phyloP scores from a whole-genome alignment of 2,113 vertebrate species.

The Pachypanchax playfairii region DNA sequence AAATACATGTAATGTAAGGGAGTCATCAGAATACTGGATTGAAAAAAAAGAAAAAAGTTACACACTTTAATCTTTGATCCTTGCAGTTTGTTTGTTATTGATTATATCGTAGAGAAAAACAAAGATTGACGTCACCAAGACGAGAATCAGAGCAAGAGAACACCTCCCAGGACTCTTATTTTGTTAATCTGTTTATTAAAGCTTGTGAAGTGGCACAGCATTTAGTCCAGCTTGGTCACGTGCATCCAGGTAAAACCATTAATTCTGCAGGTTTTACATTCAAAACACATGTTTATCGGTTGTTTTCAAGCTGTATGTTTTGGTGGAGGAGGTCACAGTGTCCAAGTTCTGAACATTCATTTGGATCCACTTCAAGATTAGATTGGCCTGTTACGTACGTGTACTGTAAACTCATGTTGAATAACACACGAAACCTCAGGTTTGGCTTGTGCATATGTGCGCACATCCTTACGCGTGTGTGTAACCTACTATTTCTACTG shows the following conservation, averaged over 20 bases:
- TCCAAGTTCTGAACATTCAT: constrained; percentile 44
- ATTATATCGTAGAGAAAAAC: constrained; percentile 20
- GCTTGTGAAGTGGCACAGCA: constrained; percentile 1
- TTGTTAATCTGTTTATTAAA: constrained; percentile 35
- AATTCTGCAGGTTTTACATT: constrained; percentile 31
- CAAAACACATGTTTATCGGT: constrained; percentile 1
- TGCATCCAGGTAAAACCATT: constrained; percentile 22
- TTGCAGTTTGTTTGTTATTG: constrained; percentile 16
- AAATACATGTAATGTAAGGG: neutral
- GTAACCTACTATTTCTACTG: constrained; percentile 52
- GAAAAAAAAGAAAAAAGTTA: constrained; percentile 19
- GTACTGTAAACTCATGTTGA: constrained; percentile 24
- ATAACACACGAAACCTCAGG: constrained; percentile 41
- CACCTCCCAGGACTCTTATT: constrained; percentile 18
- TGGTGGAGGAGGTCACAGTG: constrained; percentile 31
- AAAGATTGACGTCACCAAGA: constrained; percentile 35
- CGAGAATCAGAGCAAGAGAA: constrained; percentile 14
- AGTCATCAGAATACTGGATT: constrained; percentile 21
- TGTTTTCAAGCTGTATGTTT: constrained; percentile 15
- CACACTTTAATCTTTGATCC: constrained; percentile 48
- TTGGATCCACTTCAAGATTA: constrained; percentile 37
- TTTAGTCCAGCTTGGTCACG: constrained; percentile 38
- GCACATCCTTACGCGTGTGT: constrained; percentile 33
- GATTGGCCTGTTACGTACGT: constrained; percentile 9
- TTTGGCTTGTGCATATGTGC: constrained; percentile 13